phyloP scores from a whole-genome alignment of 1,140 invertebrate species.

The honey bee (Apis mellifera) region DNA sequence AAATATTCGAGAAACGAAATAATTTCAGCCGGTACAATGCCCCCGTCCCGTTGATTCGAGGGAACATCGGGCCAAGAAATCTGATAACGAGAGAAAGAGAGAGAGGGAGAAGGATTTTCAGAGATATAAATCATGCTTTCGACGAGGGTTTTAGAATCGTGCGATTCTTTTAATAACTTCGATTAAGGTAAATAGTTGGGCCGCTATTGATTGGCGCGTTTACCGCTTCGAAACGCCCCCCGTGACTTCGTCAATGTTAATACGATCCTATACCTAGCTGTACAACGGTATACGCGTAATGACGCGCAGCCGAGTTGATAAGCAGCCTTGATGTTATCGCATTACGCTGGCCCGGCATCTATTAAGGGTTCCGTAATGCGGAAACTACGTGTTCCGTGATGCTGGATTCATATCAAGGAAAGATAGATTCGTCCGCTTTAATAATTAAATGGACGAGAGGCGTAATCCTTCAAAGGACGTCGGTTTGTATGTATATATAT shows the following conservation, averaged over 20 bases:
- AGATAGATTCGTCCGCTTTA: background rate
- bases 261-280: constrained; percentile 10
- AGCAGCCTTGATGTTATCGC: constrained; percentile 42
- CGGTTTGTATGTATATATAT: too few species aligned
- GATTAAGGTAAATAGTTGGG: background rate
- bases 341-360: constrained; percentile 26
- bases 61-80: background rate
- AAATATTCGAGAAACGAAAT: background rate
- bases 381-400: background rate
- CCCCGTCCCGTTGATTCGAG: background rate
- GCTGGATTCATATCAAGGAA: background rate
- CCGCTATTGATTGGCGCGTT: constrained; percentile 14
- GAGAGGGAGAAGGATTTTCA: too few species aligned
- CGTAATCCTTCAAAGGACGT: constrained; percentile 3
- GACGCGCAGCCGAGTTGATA: constrained; percentile 36
- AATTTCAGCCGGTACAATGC: background rate
- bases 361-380: constrained; percentile 31
- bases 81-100: background rate
- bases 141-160: too few species aligned
- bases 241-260: constrained; percentile 31
- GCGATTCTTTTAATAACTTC: constrained; percentile 4
- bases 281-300: constrained; percentile 32
- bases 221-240: background rate
- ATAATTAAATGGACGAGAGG: background rate
- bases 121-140: too few species aligned